Conservation (phyloP, 1,140 invertebrate genomes). For the Gonioctena quinquepunctata region DNA sequence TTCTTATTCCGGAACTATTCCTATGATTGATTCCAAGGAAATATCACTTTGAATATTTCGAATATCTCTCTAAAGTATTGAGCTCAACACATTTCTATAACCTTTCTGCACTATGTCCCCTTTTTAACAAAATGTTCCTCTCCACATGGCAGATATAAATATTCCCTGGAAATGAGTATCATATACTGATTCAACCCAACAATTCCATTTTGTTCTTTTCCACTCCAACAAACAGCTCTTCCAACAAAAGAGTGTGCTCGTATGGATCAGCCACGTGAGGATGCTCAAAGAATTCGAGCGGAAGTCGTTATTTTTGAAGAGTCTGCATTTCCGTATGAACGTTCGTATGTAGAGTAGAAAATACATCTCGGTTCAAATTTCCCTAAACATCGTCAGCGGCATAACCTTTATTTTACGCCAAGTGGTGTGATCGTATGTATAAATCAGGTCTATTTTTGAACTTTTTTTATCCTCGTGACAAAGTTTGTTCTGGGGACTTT, state of each 20-base stretch:
- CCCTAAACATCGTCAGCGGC: not conserved
- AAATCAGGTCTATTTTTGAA: not conserved
- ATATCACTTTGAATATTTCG: too few relatives aligned
- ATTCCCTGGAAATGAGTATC: not conserved
- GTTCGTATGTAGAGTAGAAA: not conserved
- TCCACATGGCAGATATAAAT: too few relatives aligned
- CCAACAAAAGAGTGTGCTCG: not conserved
- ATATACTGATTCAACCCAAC: not conserved
- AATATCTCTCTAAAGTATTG: too few relatives aligned
- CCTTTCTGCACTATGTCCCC: too few relatives aligned
- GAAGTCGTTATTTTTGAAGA: slow-evolving; percentile 6
- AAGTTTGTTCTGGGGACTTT: too few relatives aligned
- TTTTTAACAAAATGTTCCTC: too few relatives aligned
- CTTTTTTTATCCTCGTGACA: not conserved
- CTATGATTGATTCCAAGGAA: too few relatives aligned
- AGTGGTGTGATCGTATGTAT: not conserved
- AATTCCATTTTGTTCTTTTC: not conserved
- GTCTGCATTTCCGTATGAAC: slow-evolving; percentile 2
- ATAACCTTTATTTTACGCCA: not conserved
- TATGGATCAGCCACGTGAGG: too few relatives aligned
- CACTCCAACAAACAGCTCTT: not conserved
- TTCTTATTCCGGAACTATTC: too few relatives aligned
- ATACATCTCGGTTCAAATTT: not conserved
- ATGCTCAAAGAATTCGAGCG: not conserved
- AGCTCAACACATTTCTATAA: too few relatives aligned